These are phyloP conservation scores for Pelodytes ibericus DNA, from an alignment of 2,797 vertebrate species.

Conservation along the genomic window DNA sequence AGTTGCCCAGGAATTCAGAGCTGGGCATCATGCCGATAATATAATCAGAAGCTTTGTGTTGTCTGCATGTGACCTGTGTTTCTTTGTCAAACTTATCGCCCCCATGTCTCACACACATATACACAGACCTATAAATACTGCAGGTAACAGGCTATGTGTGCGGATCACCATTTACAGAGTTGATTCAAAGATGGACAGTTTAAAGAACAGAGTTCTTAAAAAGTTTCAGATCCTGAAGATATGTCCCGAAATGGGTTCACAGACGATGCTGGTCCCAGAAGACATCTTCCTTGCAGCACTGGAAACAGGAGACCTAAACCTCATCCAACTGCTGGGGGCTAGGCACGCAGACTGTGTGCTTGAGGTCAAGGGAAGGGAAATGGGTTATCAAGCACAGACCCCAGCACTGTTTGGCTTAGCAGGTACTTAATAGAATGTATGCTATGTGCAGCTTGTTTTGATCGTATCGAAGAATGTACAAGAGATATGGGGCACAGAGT, in stretches of 20 bases:
- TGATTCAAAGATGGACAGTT: slow-evolving; percentile 59
- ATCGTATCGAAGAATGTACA: too few species aligned
- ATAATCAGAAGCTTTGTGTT: slow-evolving; percentile 53
- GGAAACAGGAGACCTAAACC: slow-evolving; percentile 66
- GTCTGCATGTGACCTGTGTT: slow-evolving; percentile 47
- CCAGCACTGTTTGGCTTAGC: slow-evolving; percentile 69
- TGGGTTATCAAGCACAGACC: slow-evolving; percentile 71
- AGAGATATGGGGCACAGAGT: too few species aligned
- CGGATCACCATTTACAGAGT: not conserved
- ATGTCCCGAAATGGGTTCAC: slow-evolving; percentile 41
- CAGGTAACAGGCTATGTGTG: slow-evolving; percentile 54
- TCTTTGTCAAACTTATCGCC: slow-evolving; percentile 45
- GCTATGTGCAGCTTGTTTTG: too few species aligned
- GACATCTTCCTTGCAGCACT: slow-evolving; percentile 66
- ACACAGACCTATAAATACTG: slow-evolving; percentile 41
- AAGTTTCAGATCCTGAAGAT: slow-evolving; percentile 62
- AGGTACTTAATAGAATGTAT: too few species aligned
- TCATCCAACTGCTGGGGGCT: slow-evolving; percentile 63
- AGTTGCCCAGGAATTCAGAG: slow-evolving; percentile 24
- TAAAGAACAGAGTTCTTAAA: slow-evolving; percentile 46
- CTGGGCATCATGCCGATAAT: slow-evolving; percentile 45
- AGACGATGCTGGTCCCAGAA: not conserved
- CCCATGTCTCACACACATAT: slow-evolving; percentile 29
- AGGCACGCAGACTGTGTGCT: slow-evolving; percentile 68
- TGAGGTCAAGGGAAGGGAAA: slow-evolving; percentile 69